These are phyloP conservation scores for Caenorhabditis sp. DNA, from an alignment of 2,888 invertebrate species.

Conservation along the genomic window DNA sequence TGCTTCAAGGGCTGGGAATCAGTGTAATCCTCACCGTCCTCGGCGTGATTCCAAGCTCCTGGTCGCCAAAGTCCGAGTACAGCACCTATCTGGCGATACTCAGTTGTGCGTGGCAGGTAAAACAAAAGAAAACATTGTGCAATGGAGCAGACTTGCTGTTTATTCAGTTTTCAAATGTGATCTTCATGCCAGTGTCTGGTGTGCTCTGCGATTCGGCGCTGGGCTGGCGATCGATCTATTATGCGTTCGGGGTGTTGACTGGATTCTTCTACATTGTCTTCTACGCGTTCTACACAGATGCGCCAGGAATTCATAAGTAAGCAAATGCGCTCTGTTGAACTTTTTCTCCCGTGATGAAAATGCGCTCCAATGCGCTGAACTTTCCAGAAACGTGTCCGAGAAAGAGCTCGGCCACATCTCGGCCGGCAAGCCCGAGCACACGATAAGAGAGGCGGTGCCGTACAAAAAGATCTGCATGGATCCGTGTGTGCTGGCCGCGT, in stretches of 20 bases:
- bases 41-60: slow-evolving; percentile 44
- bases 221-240: slow-evolving; percentile 65
- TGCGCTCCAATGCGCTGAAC: too few species aligned
- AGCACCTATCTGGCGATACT: slow-evolving; percentile 53
- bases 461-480: slow-evolving; percentile 61
- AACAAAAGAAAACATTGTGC: too few species aligned
- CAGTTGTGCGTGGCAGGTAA: slow-evolving; percentile 53
- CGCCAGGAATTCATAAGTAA: slow-evolving; percentile 55
- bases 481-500: slow-evolving; percentile 43
- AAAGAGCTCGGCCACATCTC: slow-evolving; percentile 38
- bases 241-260: slow-evolving; percentile 44
- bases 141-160: slow-evolving; percentile 3
- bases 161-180: slow-evolving; percentile 42
- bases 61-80: slow-evolving; percentile 47
- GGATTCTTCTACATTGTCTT: slow-evolving; percentile 51
- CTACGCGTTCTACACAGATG: slow-evolving; percentile 54
- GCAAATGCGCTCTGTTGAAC: too few species aligned
- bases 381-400: slow-evolving; percentile 55
- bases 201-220: slow-evolving; percentile 48
- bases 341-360: background rate
- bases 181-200: slow-evolving; percentile 65
- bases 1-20: slow-evolving; percentile 52
- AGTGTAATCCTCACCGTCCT: slow-evolving; percentile 37
- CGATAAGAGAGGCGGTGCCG: slow-evolving; percentile 54
- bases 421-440: slow-evolving; percentile 33